Percentiles rank a stretch among this genome's conserved stretches.
Evolutionary conservation across 2,113 vertebrate genomes (phyloP).

Genomic region (Brachirus orientalis): DNA sequence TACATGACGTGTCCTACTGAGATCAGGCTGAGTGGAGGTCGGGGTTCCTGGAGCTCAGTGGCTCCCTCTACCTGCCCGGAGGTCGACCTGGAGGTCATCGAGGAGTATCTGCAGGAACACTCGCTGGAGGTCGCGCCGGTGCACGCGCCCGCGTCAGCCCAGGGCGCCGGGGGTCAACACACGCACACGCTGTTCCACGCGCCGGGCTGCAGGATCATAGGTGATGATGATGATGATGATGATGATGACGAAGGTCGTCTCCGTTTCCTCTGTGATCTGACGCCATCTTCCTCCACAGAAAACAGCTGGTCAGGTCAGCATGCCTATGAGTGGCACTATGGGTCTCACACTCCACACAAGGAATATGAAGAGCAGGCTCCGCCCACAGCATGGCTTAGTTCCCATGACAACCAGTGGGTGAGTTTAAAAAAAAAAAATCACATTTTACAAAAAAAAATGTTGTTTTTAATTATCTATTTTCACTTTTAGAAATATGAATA

Average conservation of each 20-base stretch:
- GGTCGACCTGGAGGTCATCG: conserved; percentile 83
- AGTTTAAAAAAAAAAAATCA: conserved; percentile 26
- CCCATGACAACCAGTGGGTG: conserved; percentile 71
- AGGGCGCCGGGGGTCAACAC: conserved; percentile 33
- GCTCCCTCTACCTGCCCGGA: conserved; percentile 62
- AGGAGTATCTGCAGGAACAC: conserved; percentile 85
- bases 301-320: conserved; percentile 79
- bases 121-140: conserved; percentile 75
- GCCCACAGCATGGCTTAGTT: conserved; percentile 56
- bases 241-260: too few relatives aligned
- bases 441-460: too few relatives aligned
- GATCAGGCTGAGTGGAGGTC: conserved; percentile 52
- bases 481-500: too few relatives aligned
- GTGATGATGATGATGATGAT: conserved; percentile 41
- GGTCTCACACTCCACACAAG: conserved; percentile 40
- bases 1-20: conserved; percentile 71
- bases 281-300: conserved; percentile 50
- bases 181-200: conserved; percentile 44
- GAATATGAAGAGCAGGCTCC: conserved; percentile 57
- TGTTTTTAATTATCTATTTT: too few relatives aligned
- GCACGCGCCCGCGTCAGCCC: conserved; percentile 29
- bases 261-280: background rate
- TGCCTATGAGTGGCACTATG: conserved; percentile 78
- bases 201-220: conserved; percentile 64
- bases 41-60: conserved; percentile 54